Evolutionary conservation across 2,113 vertebrate species (phyloP), one percentile per base, ranked within the genome.

Genomic region (Entosphenus tridentatus): DNA sequence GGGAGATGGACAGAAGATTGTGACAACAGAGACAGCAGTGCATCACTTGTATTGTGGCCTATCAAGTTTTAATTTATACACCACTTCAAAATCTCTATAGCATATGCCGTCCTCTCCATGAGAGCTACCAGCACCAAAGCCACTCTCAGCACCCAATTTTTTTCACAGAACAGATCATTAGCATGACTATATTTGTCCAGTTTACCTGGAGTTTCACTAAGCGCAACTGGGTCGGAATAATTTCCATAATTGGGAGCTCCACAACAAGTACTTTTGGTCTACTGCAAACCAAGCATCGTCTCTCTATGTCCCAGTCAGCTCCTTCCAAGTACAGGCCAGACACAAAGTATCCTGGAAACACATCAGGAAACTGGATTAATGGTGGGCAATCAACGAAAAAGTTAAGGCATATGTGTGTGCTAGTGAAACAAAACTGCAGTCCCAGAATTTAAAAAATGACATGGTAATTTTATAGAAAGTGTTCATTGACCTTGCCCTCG

Each of bases 241-340:
- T 82, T 80, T 76, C 87, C 69, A 98, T 80, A 68, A 95, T 72
- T 2, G 90, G 92, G 65, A 96, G 73, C 69, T 86, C 82, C 65
- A 83, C 83, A 9, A 86, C 81, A 39, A 87, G 81, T 6, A 80
- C 82, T 57, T 92, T 86, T 3, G 91, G 87, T 75, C 83, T 84
- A 74, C 89, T 93, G 69, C 69, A 82, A 71, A 77, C 67, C 0
- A 96, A 79, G 72, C 90, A 98, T 67, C 82, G 57, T 1, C 71
- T 73, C 17, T 86, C 85, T 0, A 14, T 54, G 70, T 96, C 89
- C 91, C 92, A 96, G 78, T 83, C 86, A 0, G 88, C 89, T 3
- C 89, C 93, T 73, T 96, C 88, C 73, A 98, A 80, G 70, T 87
- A 88, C 67, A 98, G 76, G 1, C 88, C 88, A 0, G 87, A 87